Evolutionary conservation across 2,888 invertebrate species (phyloP).

Genomic region (Amphipyra berbera): DNA sequence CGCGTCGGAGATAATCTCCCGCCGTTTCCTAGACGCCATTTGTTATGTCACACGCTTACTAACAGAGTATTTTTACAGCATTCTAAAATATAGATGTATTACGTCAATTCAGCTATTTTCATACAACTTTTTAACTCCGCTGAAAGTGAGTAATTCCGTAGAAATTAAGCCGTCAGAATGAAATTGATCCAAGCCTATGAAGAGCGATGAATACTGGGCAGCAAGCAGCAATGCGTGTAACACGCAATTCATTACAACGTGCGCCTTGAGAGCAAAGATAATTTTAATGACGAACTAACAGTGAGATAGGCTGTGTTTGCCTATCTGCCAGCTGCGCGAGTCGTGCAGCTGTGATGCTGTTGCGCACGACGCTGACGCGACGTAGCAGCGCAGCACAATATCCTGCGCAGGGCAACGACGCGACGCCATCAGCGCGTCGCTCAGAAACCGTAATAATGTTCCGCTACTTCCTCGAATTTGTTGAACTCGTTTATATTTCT

Average conservation of each 20-base stretch:
- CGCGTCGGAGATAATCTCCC: slow-evolving; percentile 22
- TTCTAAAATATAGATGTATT: slow-evolving; percentile 11
- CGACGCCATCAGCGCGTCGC: slow-evolving; percentile 39
- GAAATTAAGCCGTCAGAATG: slow-evolving; percentile 29
- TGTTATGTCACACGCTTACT: slow-evolving; percentile 45
- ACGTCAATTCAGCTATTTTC: slow-evolving; percentile 36
- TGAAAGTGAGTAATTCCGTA: slow-evolving; percentile 28
- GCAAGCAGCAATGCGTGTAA: slow-evolving; percentile 24
- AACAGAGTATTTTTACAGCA: slow-evolving; percentile 37
- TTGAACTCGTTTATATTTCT: slow-evolving; percentile 68
- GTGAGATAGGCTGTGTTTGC: slow-evolving; percentile 1
- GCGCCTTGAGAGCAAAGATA: slow-evolving; percentile 9
- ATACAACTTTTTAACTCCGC: slow-evolving; percentile 22
- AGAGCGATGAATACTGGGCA: slow-evolving; percentile 14
- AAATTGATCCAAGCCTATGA: slow-evolving; percentile 25
- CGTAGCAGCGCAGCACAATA: not conserved
- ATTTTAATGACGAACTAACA: slow-evolving; percentile 24
- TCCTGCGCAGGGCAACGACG: not conserved
- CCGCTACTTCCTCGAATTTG: slow-evolving; percentile 75
- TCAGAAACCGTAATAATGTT: slow-evolving; percentile 69
- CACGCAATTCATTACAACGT: slow-evolving; percentile 26
- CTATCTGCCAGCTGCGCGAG: slow-evolving; percentile 14
- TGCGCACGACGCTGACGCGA: slow-evolving; percentile 9
- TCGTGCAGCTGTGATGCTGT: slow-evolving; percentile 24
- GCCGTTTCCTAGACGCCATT: slow-evolving; percentile 40